These are phyloP conservation scores for Typhlichthys eigenmanni DNA, from an alignment of 2,797 vertebrate genomes.

Conservation along the genomic window DNA sequence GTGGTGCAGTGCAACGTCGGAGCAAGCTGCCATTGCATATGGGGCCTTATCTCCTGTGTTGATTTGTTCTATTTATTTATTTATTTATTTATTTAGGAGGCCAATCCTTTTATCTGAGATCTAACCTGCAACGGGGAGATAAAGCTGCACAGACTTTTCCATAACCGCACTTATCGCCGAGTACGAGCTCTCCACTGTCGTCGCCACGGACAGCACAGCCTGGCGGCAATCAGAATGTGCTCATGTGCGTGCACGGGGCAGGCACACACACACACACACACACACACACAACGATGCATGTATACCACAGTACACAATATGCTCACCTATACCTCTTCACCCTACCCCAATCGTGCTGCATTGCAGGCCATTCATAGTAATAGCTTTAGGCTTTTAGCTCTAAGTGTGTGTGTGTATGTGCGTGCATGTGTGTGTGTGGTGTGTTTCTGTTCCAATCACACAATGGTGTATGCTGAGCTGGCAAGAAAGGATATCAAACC, in stretches of 20 bases:
- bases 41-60: slow-evolving; percentile 59
- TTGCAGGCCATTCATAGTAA: slow-evolving; percentile 68
- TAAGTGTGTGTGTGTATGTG: slow-evolving; percentile 59
- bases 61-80: slow-evolving; percentile 55
- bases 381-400: slow-evolving; percentile 66
- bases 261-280: slow-evolving; percentile 40
- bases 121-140: slow-evolving; percentile 79
- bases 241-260: slow-evolving; percentile 56
- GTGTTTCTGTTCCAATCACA: slow-evolving; percentile 62
- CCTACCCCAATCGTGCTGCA: slow-evolving; percentile 55
- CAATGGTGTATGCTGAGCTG: slow-evolving; percentile 72
- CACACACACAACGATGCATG: not conserved
- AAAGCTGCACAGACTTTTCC: slow-evolving; percentile 74
- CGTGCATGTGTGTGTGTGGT: slow-evolving; percentile 21
- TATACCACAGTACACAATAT: not conserved
- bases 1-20: slow-evolving; percentile 44
- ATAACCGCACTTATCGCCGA: slow-evolving; percentile 79
- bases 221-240: slow-evolving; percentile 71
- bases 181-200: slow-evolving; percentile 71
- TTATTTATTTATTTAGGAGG: slow-evolving; percentile 59
- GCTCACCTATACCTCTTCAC: slow-evolving; percentile 6
- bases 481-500: slow-evolving; percentile 80
- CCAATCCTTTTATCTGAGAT: slow-evolving; percentile 75
- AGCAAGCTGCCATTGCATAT: slow-evolving; percentile 44
- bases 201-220: slow-evolving; percentile 68